Percentiles rank a stretch among this genome's conserved stretches.
Conservation (phyloP, 2,888 invertebrate species). For the Syrista parreyssii region DNA sequence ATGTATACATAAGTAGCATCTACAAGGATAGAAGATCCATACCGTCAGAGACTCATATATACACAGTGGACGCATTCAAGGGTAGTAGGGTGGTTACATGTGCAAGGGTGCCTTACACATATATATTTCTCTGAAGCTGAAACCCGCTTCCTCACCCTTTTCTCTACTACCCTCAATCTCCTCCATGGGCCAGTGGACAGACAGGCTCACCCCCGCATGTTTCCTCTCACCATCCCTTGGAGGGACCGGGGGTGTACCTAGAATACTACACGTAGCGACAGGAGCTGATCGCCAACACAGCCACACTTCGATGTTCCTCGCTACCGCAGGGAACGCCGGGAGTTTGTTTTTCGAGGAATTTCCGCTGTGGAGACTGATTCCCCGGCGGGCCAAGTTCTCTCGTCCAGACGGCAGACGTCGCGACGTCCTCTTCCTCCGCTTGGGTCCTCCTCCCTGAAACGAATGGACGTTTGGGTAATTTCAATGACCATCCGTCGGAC, state of each 20-base stretch:
- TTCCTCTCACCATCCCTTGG: not conserved
- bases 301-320: not conserved
- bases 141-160: not conserved
- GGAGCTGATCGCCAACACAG: not conserved
- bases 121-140: not conserved
- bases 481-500: slow-evolving; percentile 10
- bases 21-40: not conserved
- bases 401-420: slow-evolving; percentile 20
- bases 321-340: slow-evolving; percentile 15
- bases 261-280: not conserved
- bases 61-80: not conserved
- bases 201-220: not conserved
- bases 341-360: slow-evolving; percentile 57
- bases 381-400: slow-evolving; percentile 51
- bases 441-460: not conserved
- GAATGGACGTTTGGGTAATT: slow-evolving; percentile 2
- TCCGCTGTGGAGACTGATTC: slow-evolving; percentile 57
- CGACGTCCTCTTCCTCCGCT: not conserved
- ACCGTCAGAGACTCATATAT: not conserved
- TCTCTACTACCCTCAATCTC: not conserved
- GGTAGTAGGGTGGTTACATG: not conserved
- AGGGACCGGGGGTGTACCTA: not conserved
- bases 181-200: not conserved
- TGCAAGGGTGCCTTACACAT: not conserved
- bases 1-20: not conserved